Evolutionary conservation across 35 echinoderm and acorn worm species (phyloP).

Genomic region (Amphiura filiformis): DNA sequence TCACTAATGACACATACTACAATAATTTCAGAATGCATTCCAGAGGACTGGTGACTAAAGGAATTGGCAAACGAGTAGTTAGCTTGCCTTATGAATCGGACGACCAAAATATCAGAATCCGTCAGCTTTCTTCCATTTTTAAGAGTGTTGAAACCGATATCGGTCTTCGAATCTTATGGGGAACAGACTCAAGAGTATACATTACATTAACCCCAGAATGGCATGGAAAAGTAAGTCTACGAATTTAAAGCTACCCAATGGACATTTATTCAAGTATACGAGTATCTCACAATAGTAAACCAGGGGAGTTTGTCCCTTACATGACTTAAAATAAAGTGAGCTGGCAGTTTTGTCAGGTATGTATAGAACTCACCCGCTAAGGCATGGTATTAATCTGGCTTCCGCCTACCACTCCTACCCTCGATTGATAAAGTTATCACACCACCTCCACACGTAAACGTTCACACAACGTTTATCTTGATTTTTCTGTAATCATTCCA

Average conservation of each 20-base stretch:
- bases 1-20: no score
- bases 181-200: conserved; percentile 10
- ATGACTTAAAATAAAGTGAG: no score
- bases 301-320: no score
- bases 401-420: no score
- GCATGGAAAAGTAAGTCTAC: conserved; percentile 4
- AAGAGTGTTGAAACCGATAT: neutral
- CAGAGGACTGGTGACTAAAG: no score
- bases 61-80: no score
- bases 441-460: no score
- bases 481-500: no score
- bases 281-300: neutral
- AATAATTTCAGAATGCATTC: no score
- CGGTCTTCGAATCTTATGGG: conserved; percentile 2
- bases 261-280: neutral
- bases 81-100: neutral
- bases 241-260: neutral
- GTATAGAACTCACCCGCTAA: neutral
- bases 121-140: conserved; percentile 12
- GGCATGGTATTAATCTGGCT: neutral
- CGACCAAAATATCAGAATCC: neutral
- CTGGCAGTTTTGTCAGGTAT: neutral
- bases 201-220: conserved; percentile 4
- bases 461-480: no score
- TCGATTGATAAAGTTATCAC: no score